phyloP scores from a whole-genome alignment of 2,888 invertebrate species.

The Stenotaenia linearis region DNA sequence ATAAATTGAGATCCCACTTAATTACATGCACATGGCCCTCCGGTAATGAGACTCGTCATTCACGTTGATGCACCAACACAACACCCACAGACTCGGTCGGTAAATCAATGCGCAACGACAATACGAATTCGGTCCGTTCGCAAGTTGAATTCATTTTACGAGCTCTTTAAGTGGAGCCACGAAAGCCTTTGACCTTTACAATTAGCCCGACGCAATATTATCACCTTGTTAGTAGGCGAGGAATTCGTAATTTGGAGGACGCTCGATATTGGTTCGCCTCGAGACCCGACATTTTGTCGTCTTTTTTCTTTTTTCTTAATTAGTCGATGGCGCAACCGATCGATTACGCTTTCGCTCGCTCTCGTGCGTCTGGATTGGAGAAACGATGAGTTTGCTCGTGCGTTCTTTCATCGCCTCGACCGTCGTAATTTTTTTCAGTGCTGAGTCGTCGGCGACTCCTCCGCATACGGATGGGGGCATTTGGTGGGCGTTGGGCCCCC shows the following conservation, averaged over 20 bases:
- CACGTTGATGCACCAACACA: background rate
- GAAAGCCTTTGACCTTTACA: background rate
- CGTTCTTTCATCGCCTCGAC: background rate
- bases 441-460: background rate
- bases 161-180: background rate
- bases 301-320: background rate
- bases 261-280: background rate
- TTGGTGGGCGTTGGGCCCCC: background rate
- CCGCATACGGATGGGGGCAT: background rate
- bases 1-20: conserved; percentile 26
- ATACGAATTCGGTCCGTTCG: too few relatives aligned
- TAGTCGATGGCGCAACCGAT: background rate
- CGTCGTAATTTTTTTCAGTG: background rate
- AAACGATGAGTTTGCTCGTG: background rate
- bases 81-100: background rate
- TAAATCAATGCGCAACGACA: conserved; percentile 3
- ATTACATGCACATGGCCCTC: conserved; percentile 10
- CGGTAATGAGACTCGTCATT: background rate
- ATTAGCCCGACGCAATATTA: conserved; percentile 17
- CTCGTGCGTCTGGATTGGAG: background rate
- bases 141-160: background rate
- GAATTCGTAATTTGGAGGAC: background rate
- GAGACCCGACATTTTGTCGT: background rate
- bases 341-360: background rate
- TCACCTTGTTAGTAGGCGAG: conserved; percentile 9